phyloP scores from a whole-genome alignment of 2,888 invertebrate species.

The Parnassius glacialis region DNA sequence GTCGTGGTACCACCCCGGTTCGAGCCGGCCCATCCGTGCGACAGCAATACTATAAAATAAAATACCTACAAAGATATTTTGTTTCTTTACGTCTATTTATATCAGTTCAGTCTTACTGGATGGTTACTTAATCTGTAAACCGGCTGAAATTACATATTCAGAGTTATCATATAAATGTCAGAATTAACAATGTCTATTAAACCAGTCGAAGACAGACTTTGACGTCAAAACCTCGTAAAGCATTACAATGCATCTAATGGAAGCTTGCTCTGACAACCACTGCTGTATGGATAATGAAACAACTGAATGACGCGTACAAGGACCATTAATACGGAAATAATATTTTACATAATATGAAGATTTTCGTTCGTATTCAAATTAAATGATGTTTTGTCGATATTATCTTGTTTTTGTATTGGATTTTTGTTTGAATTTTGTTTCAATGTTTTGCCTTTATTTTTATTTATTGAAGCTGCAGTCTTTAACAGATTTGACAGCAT shows the following conservation, averaged over 20 bases:
- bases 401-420: background rate
- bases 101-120: too few relatives aligned
- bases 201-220: conserved; percentile 18
- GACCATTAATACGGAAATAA: conserved; percentile 19
- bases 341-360: conserved; percentile 20
- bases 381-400: conserved; percentile 1
- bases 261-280: conserved; percentile 9
- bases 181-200: conserved; percentile 16
- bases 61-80: too few relatives aligned
- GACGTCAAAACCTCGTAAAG: conserved; percentile 20
- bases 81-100: too few relatives aligned
- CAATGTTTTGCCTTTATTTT: too few relatives aligned
- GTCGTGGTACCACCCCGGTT: too few relatives aligned
- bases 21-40: too few relatives aligned
- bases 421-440: background rate
- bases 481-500: too few relatives aligned
- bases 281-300: conserved; percentile 16
- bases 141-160: conserved; percentile 2
- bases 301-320: conserved; percentile 17
- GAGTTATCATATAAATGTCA: conserved; percentile 19
- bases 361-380: conserved; percentile 19
- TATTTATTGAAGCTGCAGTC: too few relatives aligned
- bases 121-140: background rate
- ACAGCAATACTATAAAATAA: too few relatives aligned
- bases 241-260: conserved; percentile 10